A percentile compares a stretch with the other conserved stretches of the same genome.
These are phyloP conservation scores for Sebastes fasciatus DNA, from an alignment of 2,113 vertebrate genomes.

Conservation along the genomic window DNA sequence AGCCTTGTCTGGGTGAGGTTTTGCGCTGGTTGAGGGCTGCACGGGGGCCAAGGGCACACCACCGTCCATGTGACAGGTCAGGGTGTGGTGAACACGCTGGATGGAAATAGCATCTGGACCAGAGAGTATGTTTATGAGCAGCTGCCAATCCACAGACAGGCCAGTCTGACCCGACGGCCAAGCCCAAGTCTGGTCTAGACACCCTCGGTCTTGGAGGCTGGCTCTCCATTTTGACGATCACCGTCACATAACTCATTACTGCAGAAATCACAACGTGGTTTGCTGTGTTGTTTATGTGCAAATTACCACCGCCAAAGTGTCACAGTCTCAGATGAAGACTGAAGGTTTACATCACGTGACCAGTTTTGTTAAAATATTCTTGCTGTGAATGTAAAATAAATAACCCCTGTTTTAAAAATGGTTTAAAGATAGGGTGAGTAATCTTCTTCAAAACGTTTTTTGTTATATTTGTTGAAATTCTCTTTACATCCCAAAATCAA, in stretches of 20 bases:
- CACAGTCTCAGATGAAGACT: slow-evolving; percentile 28
- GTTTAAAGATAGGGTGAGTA: not conserved
- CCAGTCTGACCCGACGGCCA: slow-evolving; percentile 64
- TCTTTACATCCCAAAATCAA: not conserved
- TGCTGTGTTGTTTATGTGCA: slow-evolving; percentile 25
- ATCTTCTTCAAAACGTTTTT: not conserved
- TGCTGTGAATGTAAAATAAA: slow-evolving; percentile 35
- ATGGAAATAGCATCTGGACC: slow-evolving; percentile 81
- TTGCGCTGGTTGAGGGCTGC: slow-evolving; percentile 36
- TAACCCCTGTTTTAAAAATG: slow-evolving; percentile 32
- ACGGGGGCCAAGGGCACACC: slow-evolving; percentile 56
- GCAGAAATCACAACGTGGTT: slow-evolving; percentile 30
- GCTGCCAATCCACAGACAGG: slow-evolving; percentile 75
- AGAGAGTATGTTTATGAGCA: slow-evolving; percentile 71
- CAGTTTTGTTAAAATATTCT: slow-evolving; percentile 23
- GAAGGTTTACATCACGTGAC: slow-evolving; percentile 19
- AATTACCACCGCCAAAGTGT: slow-evolving; percentile 31
- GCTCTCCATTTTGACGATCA: slow-evolving; percentile 49
- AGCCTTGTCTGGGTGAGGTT: slow-evolving; percentile 50
- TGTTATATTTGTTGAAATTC: not conserved
- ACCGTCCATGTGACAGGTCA: slow-evolving; percentile 74
- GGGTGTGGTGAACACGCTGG: slow-evolving; percentile 80
- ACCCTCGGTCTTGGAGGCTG: slow-evolving; percentile 63
- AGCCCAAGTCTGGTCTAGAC: slow-evolving; percentile 80
- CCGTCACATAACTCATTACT: slow-evolving; percentile 56